Percentiles rank a stretch among this genome's conserved stretches.
These are phyloP conservation scores for Falco novaeseelandiae DNA, from an alignment of 2,797 vertebrate species.

Conservation along the genomic window DNA sequence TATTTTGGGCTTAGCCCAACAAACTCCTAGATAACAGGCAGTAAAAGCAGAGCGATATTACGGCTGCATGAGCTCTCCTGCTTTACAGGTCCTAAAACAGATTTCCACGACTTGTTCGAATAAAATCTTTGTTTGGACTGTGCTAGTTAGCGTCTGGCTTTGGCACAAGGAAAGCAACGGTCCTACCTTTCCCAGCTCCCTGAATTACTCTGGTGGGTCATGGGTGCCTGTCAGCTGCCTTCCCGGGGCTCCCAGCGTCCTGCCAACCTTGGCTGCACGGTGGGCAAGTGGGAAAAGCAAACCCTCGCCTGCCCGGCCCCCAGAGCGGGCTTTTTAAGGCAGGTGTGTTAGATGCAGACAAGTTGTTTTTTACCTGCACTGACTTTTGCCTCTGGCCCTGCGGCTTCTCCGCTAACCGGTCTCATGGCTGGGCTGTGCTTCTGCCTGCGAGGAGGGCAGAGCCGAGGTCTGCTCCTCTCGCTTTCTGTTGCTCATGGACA, in stretches of 20 bases:
- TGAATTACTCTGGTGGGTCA: not conserved
- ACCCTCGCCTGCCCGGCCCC: fast-evolving
- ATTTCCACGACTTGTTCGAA: not conserved
- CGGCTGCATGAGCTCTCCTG: not conserved
- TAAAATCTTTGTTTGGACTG: not conserved
- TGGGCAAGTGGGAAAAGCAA: not conserved
- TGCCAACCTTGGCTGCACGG: not conserved
- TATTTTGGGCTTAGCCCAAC: not conserved
- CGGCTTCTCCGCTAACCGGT: not conserved
- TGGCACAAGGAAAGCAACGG: not conserved
- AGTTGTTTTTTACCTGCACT: not conserved
- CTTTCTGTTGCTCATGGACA: not conserved
- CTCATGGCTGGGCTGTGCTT: not conserved
- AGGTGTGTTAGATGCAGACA: not conserved
- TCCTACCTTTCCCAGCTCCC: not conserved
- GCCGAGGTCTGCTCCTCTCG: not conserved
- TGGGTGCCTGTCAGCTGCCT: not conserved
- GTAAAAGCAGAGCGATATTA: not conserved
- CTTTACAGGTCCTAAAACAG: not conserved
- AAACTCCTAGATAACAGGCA: too few species aligned
- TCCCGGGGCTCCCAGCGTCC: not conserved
- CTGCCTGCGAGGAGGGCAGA: not conserved
- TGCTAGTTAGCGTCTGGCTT: not conserved
- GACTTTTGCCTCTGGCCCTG: not conserved
- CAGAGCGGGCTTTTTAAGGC: not conserved